A percentile compares a stretch with the other conserved stretches of the same genome.
These are phyloP conservation scores for Morpho achilles DNA, from an alignment of 2,888 invertebrate species.

Conservation along the genomic window DNA sequence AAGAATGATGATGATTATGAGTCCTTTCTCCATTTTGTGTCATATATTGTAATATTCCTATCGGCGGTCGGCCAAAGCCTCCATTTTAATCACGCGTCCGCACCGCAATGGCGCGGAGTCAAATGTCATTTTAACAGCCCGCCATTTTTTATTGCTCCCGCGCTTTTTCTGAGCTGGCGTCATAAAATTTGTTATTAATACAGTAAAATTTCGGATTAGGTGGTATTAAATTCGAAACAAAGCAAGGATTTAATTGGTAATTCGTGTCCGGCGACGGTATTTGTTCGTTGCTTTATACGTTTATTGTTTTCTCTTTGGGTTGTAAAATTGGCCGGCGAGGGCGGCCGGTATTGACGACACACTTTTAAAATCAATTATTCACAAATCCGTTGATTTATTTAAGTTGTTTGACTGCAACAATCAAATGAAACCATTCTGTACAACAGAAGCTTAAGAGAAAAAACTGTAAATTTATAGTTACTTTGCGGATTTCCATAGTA, in stretches of 20 bases:
- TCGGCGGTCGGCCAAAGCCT: conserved; percentile 32
- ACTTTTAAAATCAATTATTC: conserved; percentile 33
- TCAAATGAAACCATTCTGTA: too few species aligned
- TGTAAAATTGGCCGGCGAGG: conserved; percentile 35
- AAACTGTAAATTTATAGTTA: too few species aligned
- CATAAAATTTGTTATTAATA: conserved; percentile 74
- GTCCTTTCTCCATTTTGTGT: conserved; percentile 7
- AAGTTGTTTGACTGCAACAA: neutral
- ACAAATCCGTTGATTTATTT: conserved; percentile 9
- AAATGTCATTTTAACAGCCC: conserved; percentile 63
- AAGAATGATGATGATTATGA: neutral
- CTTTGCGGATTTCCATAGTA: too few species aligned
- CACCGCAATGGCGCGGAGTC: conserved; percentile 39
- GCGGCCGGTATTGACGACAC: conserved; percentile 19
- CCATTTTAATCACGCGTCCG: conserved; percentile 41
- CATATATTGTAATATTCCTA: conserved; percentile 10
- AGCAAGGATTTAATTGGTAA: conserved; percentile 72
- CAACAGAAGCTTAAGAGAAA: too few species aligned
- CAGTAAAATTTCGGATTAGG: conserved; percentile 76
- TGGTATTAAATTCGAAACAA: conserved; percentile 74
- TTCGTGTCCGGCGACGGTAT: conserved; percentile 47
- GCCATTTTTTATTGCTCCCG: conserved; percentile 55
- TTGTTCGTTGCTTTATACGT: conserved; percentile 33
- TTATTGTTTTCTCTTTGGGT: conserved; percentile 40
- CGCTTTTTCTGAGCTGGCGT: conserved; percentile 50